Evolutionary conservation across 1,140 invertebrate genomes (phyloP), one percentile per base, ranked within the genome.

Genomic region (Scaptomyza graminum): DNA sequence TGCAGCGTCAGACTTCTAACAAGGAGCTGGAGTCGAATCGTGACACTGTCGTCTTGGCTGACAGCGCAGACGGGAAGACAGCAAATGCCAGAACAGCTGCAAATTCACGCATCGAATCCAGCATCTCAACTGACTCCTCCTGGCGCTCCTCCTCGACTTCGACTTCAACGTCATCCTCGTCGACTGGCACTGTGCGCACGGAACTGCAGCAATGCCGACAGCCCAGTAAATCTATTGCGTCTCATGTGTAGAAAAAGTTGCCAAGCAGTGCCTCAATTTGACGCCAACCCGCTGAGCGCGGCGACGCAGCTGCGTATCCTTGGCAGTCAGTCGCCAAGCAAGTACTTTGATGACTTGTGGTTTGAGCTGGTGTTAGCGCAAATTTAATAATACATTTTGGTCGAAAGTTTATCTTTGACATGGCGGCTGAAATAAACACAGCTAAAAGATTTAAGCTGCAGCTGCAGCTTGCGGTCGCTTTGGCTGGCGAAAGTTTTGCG

Each of bases 111-210:
- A 69, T 74, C 6, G 74, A 79, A 28, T 89, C 88, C 47, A 70
- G 73, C 46, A 80, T 77, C 65, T 90, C 89, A 47, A 77, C 62
- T 34, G 73, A 60, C n/a, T 83, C 81, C 9, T 80, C 80, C n/a
- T 76, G 67, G 41, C 47, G 74, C 61, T 66, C 78, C 11, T 54
- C 77, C 3, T 60, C 67, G 25, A 71, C 37, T n/a, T 41, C 80
- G 25, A 71, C 37, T 41, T 41, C 80, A 16, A 79, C 76, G 11
- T 82, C 87, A 11, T 90, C 85, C n/a, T 90, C 89, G 5, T 91
- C 90, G 11, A 91, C 90, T 7, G 90, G 84, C 46, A 91, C 90
- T 8, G 90, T 91, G 47, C 90, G 89, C 57, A 91, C 90, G 22
- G 90, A 91, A 57, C 61, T 91, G 74, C 81, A 90, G 75, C 87